A percentile compares a stretch with the other conserved stretches of the same genome.
Conservation (phyloP, 2,797 vertebrate genomes). For the Champsocephalus gunnari region DNA sequence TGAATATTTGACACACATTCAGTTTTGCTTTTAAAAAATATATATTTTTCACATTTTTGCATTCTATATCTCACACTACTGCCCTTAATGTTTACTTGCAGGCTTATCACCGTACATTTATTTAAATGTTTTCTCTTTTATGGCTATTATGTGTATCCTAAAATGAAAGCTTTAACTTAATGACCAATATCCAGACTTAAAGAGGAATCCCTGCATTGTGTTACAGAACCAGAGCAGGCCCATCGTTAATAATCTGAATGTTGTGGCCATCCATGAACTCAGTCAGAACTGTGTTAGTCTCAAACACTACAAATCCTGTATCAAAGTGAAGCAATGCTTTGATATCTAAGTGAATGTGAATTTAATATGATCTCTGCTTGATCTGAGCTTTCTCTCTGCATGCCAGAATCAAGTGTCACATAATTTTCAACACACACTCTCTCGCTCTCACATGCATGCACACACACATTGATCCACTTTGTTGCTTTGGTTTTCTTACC, state of each 20-base stretch:
- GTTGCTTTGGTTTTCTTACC: background rate
- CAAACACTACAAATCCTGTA: slow-evolving; percentile 35
- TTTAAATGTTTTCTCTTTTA: background rate
- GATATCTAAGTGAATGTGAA: slow-evolving; percentile 33
- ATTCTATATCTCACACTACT: background rate
- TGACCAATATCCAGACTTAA: background rate
- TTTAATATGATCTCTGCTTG: slow-evolving; percentile 27
- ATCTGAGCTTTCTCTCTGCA: slow-evolving; percentile 29
- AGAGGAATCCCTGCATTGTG: background rate
- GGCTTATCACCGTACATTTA: background rate
- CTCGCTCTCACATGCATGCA: background rate
- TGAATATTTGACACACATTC: slow-evolving; percentile 15
- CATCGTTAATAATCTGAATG: background rate
- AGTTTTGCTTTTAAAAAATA: background rate
- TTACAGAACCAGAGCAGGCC: background rate
- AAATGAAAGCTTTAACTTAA: slow-evolving; percentile 1
- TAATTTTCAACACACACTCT: slow-evolving; percentile 21
- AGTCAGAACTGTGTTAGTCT: background rate
- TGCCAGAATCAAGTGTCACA: slow-evolving; percentile 21
- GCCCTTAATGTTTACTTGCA: background rate
- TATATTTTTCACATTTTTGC: background rate
- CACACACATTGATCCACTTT: slow-evolving; percentile 16
- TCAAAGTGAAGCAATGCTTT: slow-evolving; percentile 38
- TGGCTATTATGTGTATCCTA: background rate
- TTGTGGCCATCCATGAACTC: slow-evolving; percentile 18